Base-by-base conservation (phyloP, 2,113 vertebrate species). In the Oreochromis niloticus region DNA sequence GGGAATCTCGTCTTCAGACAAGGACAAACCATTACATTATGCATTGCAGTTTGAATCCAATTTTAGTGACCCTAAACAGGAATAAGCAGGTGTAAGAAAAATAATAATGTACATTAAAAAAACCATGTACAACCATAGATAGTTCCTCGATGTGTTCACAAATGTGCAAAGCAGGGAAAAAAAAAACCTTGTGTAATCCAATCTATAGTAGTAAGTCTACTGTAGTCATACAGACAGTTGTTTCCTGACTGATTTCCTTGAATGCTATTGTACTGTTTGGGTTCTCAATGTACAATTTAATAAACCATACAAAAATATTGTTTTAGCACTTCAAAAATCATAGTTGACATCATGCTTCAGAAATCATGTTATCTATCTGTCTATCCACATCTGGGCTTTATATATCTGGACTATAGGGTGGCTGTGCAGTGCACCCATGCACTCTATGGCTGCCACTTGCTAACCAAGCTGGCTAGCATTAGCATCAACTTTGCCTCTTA, bases 1-100 rank as follows among this genome's bases (percentile, higher is more conserved):
- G 91, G 71, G 92, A 84, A 89, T 94, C 36, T 83, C 87, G 36
- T 92, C 92, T 92, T 94, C 93, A 92, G 92, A 94, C 92, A 93
- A 92, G 90, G 92, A 93, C 88, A 92, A 94, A 92, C 88, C 92
- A 89, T 93, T 93, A 90, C 87, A 89, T 91, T 94, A 90, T 91
- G 89, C 66, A 82, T 86, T 9, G 83, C 88, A 61, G 57, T 82
- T 82, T 87, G 68, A 90, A 91, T 75, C 43, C 71, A 75, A 75
- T 75, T 32, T 32, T 12, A 7, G 43, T 8, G 71, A 19, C 43
- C 71, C 43, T 32, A 75, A 48, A 75, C 43, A 50, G 16, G 71
- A 75, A 75, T 19, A 75, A 50, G 71, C 71, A 75, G 71, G 71
- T 75, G 43, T 50, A 75, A 75, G 9, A 75, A 75, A 24, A 27